Evolutionary conservation across 2,797 vertebrate genomes (phyloP), one percentile per base, ranked within the genome.

Genomic region (Sarcophilus harrisii): DNA sequence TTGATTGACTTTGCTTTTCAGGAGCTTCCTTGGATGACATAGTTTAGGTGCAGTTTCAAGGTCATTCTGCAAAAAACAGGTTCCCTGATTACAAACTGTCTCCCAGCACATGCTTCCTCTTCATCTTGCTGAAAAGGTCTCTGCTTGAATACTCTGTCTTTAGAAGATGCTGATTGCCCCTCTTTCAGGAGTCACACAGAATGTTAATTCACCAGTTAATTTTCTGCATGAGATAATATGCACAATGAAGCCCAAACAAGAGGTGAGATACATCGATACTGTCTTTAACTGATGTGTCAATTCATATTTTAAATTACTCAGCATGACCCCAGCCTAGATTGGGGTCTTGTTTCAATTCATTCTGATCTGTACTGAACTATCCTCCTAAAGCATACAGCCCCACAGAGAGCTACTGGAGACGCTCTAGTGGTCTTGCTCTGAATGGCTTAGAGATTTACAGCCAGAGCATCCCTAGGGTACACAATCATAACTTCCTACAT

Each of bases 191-290:
- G 24, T 94, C 97, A 57, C 0, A 27, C 30, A 45, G 9, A 94
- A 52, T 57, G 97, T 98, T 97, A 98, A 97, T 96, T 94, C 96
- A 92, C 81, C 97, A 95, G 93, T 97, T 98, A 97, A 98, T 98
- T 98, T 98, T 98, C 97, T 96, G 96, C 98, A 96, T 97, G 96
- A 98, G 62, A 87, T 97, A 95, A 95, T 96, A 93, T 30, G 95
- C 54, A 97, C 91, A 96, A 95, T 29, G 94, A 98, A 93, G 94
- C 92, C 95, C 62, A 96, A 97, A 97, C 60, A 92, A 98, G 94
- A 95, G 96, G 57, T 28, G 58, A 93, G 91, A 90, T 92, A 91
- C 92, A 92, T 1, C 8, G 94, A 93, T 52, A 96, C 94, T 91
- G 93, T 96, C 95, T 97, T 94, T 96, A 96, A 92, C 28, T 8